Percentiles rank a stretch among this genome's conserved stretches.
Evolutionary conservation across 2,113 vertebrate species (phyloP).

Genomic region (Oxygymnocypris stewartii): DNA sequence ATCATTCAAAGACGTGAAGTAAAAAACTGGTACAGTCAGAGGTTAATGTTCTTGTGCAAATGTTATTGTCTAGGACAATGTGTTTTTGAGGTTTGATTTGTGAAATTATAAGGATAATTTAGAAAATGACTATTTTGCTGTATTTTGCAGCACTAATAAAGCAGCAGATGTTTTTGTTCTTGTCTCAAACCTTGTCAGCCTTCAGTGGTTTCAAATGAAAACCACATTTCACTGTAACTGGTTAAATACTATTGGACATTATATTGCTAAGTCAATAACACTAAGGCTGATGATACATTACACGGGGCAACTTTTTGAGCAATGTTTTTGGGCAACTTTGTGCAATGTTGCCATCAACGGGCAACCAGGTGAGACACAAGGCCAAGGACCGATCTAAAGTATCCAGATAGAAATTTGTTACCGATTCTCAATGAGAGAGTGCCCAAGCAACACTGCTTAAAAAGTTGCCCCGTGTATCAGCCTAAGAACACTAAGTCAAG

Average conservation of each 20-base stretch:
- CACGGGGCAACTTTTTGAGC: too few relatives aligned
- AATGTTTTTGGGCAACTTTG: too few relatives aligned
- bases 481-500: too few relatives aligned
- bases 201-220: conserved; percentile 4
- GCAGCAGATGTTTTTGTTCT: neutral
- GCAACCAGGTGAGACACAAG: too few relatives aligned
- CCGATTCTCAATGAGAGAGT: too few relatives aligned
- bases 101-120: neutral
- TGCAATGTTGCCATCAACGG: too few relatives aligned
- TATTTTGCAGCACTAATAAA: neutral
- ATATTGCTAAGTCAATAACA: too few relatives aligned
- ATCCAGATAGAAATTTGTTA: too few relatives aligned
- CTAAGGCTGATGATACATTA: too few relatives aligned
- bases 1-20: neutral
- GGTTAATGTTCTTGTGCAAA: neutral
- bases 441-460: too few relatives aligned
- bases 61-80: neutral
- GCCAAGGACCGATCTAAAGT: too few relatives aligned
- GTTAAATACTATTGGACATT: neutral
- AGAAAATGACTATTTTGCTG: neutral
- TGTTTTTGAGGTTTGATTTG: neutral
- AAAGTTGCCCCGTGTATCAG: too few relatives aligned
- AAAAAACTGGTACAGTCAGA: neutral
- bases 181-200: neutral
- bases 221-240: neutral